Conservation (phyloP, 2,113 vertebrate genomes). For the Amblyopsis rosae region DNA sequence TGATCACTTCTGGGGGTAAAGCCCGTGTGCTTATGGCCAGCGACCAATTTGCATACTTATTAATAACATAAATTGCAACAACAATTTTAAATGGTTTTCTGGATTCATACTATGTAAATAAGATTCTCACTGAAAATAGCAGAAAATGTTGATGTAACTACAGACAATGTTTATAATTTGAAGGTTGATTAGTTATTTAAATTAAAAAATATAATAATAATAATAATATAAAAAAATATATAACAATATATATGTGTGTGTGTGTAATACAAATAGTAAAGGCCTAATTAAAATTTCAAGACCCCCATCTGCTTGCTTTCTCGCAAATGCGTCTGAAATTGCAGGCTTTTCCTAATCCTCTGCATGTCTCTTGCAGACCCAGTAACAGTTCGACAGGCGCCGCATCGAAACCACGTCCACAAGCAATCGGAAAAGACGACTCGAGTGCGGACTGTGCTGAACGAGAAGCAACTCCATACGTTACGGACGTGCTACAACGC, state of each 20-base stretch:
- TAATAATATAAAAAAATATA: not conserved
- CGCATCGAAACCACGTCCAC: constrained; percentile 83
- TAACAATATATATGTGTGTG: not conserved
- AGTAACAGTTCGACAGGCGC: constrained; percentile 80
- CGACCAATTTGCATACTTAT: not conserved
- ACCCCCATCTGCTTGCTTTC: too few relatives aligned
- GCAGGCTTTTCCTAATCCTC: not conserved
- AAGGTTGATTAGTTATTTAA: not conserved
- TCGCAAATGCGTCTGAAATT: too few relatives aligned
- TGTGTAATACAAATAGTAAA: too few relatives aligned
- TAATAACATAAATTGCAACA: not conserved
- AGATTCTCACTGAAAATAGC: too few relatives aligned
- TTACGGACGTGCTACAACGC: constrained; percentile 94
- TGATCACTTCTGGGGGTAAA: too few relatives aligned
- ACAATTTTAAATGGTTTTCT: too few relatives aligned
- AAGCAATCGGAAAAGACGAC: constrained; percentile 91
- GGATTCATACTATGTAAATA: too few relatives aligned
- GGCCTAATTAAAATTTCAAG: too few relatives aligned
- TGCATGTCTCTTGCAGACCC: constrained; percentile 72
- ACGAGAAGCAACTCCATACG: constrained; percentile 95
- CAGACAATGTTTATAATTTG: too few relatives aligned
- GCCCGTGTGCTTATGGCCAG: not conserved
- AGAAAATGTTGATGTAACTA: too few relatives aligned
- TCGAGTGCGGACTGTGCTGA: constrained; percentile 93
- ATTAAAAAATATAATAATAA: not conserved